phyloP scores from a whole-genome alignment of 1,140 invertebrate species.

The Drosophila sproati region DNA sequence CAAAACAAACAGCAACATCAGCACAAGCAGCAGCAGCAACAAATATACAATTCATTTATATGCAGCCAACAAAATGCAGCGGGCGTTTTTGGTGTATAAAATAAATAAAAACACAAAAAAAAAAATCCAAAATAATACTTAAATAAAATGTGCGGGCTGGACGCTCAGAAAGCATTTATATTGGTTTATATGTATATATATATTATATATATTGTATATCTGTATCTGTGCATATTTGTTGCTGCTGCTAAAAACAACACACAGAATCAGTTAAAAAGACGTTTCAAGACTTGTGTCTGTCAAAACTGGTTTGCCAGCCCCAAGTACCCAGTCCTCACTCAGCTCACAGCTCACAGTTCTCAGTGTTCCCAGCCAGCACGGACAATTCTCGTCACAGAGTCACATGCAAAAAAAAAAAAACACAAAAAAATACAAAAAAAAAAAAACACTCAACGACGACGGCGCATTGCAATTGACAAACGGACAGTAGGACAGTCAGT shows the following conservation, averaged over 20 bases:
- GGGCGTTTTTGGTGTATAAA: slow-evolving; percentile 73
- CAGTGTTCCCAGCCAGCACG: slow-evolving; percentile 65
- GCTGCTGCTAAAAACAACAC: slow-evolving; percentile 56
- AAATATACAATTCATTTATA: slow-evolving; percentile 78
- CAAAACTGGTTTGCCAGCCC: slow-evolving; percentile 76
- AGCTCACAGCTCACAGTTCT: slow-evolving; percentile 39
- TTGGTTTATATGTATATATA: slow-evolving; percentile 31
- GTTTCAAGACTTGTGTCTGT: slow-evolving; percentile 81
- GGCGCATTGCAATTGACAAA: slow-evolving; percentile 79
- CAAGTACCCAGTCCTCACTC: slow-evolving; percentile 34
- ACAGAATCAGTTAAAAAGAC: slow-evolving; percentile 82
- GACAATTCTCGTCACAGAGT: slow-evolving; percentile 71
- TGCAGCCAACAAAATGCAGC: slow-evolving; percentile 81
- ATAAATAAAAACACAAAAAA: slow-evolving; percentile 66
- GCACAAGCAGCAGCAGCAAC: slow-evolving; percentile 34
- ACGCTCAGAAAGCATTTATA: slow-evolving; percentile 44
- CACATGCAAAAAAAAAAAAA: slow-evolving; percentile 71
- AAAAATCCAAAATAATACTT: slow-evolving; percentile 65
- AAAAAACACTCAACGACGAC: slow-evolving; percentile 52
- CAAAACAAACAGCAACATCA: slow-evolving; percentile 25
- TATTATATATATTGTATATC: slow-evolving; percentile 43
- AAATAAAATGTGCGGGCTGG: slow-evolving; percentile 78
- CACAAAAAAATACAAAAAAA: slow-evolving; percentile 19
- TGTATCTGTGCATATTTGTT: slow-evolving; percentile 75
- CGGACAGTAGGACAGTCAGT: slow-evolving; percentile 55